Percentiles rank a stretch among this genome's conserved stretches.
phyloP scores from a whole-genome alignment of 2,113 vertebrate species.

The Probosciger aterrimus region DNA sequence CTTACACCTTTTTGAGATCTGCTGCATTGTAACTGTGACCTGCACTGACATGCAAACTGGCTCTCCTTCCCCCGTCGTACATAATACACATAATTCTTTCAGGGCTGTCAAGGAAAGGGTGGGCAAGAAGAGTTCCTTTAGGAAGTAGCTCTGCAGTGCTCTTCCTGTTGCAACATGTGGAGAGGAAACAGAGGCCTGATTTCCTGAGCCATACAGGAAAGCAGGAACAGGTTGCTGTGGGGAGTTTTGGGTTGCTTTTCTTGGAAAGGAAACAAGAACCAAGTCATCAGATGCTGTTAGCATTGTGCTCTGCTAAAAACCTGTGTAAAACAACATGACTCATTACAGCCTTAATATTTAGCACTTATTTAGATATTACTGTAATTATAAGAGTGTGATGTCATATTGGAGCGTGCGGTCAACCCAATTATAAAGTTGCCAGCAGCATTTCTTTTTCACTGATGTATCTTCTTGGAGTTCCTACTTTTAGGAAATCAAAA shows the following conservation, averaged over 20 bases:
- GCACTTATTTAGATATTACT: conserved; percentile 14
- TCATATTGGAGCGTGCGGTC: conserved; percentile 2
- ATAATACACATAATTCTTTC: conserved; percentile 78
- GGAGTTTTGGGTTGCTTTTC: conserved; percentile 69
- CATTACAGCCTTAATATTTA: neutral
- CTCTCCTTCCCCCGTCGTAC: conserved; percentile 69
- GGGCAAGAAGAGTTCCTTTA: conserved; percentile 76
- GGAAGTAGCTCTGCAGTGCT: conserved; percentile 77
- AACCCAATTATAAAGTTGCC: conserved; percentile 34
- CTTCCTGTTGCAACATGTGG: conserved; percentile 76
- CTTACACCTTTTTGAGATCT: conserved; percentile 71
- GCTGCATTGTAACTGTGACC: conserved; percentile 67
- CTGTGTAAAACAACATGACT: conserved; percentile 43
- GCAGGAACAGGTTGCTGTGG: conserved; percentile 75
- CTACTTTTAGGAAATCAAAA: conserved; percentile 13
- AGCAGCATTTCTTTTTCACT: neutral
- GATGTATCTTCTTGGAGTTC: neutral
- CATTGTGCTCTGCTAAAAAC: conserved; percentile 40
- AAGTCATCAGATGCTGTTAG: conserved; percentile 63
- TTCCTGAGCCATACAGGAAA: conserved; percentile 80
- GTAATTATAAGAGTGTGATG: conserved; percentile 32
- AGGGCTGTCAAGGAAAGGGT: conserved; percentile 79
- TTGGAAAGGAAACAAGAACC: conserved; percentile 75
- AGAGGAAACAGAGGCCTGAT: conserved; percentile 77
- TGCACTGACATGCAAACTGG: conserved; percentile 60